Base-by-base conservation (phyloP, 2,797 vertebrate genomes). In the Characodon lateralis region DNA sequence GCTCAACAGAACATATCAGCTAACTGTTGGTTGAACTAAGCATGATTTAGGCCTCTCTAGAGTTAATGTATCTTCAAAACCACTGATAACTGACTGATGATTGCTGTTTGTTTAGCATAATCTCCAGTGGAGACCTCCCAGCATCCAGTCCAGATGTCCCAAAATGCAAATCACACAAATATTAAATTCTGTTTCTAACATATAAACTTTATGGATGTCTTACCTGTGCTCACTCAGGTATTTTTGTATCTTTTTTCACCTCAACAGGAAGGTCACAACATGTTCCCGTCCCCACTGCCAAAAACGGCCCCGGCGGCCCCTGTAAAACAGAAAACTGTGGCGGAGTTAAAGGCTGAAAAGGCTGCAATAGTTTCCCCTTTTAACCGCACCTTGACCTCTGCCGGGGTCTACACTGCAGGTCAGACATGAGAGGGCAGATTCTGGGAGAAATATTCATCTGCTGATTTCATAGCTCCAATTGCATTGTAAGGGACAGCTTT, bases 251-350 rank as follows among this genome's bases (percentile, higher is more conserved):
- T 35, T 87, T 78, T 85, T 74, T 55, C 65, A 74, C 78, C 76
- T 20, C 24, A 88, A 50, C 85, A 95, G 95, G 91, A 96, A n/a
- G 94, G 91, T 53, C 83, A 92, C 85, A 90, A 93, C 78, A 88
- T 95, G 77, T 96, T 96, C 91, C 94, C 95, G 0, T 65, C 95
- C 14, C 96, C 96, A 0, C 93, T 93, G 12, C 93, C 93, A 14
- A 95, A 94, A 89, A 93, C 90, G 0, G 20, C 58, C 28, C 90
- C 91, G 0, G 89, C 93, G 9, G 1, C 93, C 0, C 95, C 94
- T 0, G 86, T 89, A 46, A 90, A 95, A 87, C 91, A 88, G 81
- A 94, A 93, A 86, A 46, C 83, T 0, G 80, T 95, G 0, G 74
- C 93, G 0, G 86, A 96, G 79, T 4, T 94, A 68, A 43, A 93